phyloP scores from a whole-genome alignment of 2,797 vertebrate genomes.

The Myotis planiceps region DNA sequence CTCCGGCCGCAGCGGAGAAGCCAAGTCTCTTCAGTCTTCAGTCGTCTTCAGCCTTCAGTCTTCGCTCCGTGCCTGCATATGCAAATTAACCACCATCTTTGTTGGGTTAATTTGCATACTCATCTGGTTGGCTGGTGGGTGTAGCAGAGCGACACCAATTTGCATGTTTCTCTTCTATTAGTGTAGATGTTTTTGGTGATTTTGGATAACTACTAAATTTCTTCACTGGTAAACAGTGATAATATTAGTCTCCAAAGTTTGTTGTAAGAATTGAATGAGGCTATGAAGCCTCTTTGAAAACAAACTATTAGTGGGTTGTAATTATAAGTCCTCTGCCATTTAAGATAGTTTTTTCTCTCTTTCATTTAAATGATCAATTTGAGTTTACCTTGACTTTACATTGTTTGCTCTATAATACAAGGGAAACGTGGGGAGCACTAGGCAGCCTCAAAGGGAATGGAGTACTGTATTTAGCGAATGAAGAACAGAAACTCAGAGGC shows the following conservation, averaged over 20 bases:
- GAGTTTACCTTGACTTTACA: neutral
- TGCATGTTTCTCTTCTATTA: no score
- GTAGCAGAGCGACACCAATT: no score
- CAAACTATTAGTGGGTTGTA: neutral
- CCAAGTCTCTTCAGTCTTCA: no score
- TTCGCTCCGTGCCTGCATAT: no score
- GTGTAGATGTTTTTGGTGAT: neutral
- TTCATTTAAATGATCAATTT: neutral
- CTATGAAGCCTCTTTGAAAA: neutral
- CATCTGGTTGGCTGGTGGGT: no score
- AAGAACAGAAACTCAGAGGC: neutral
- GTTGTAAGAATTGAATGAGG: neutral
- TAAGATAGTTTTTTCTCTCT: neutral
- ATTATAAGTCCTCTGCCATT: neutral
- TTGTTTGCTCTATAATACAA: neutral
- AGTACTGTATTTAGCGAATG: neutral
- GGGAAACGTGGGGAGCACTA: fast-evolving
- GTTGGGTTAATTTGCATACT: no score
- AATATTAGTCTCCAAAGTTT: neutral
- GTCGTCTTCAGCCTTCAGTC: no score
- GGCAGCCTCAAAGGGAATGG: neutral
- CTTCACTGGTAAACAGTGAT: neutral
- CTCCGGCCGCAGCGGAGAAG: no score
- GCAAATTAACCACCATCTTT: no score
- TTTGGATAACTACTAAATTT: neutral